A percentile compares a stretch with the other conserved stretches of the same genome.
phyloP scores from a whole-genome alignment of 1,140 invertebrate genomes.

The Euura lappo region DNA sequence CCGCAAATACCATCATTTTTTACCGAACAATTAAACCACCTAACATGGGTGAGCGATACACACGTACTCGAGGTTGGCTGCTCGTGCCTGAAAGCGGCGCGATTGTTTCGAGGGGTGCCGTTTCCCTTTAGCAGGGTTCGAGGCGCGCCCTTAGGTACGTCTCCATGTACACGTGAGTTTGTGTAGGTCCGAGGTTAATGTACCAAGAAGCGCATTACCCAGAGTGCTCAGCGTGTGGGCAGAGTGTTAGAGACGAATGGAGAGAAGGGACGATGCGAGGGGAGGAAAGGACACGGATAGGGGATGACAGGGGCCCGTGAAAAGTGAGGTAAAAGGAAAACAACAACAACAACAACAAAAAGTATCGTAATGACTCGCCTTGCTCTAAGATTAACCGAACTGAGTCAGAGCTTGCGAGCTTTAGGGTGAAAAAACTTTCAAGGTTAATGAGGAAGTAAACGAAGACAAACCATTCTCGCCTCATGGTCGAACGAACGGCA shows the following conservation, averaged over 20 bases:
- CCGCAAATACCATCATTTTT: too few relatives aligned
- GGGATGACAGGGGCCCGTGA: neutral
- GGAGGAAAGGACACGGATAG: neutral
- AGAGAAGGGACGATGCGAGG: slow-evolving; percentile 15
- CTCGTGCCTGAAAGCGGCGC: neutral
- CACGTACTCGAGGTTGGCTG: neutral
- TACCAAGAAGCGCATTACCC: slow-evolving; percentile 53
- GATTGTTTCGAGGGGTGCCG: slow-evolving; percentile 3
- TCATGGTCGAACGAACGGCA: too few relatives aligned
- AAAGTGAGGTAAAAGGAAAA: slow-evolving; percentile 13
- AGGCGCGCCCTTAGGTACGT: too few relatives aligned
- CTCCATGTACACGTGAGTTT: neutral
- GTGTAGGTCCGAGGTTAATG: slow-evolving; percentile 46
- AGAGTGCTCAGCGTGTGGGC: slow-evolving; percentile 39
- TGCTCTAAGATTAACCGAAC: neutral
- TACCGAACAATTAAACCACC: too few relatives aligned
- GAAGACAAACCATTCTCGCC: too few relatives aligned
- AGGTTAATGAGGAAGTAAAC: too few relatives aligned
- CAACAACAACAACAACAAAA: slow-evolving; percentile 19
- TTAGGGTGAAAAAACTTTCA: too few relatives aligned
- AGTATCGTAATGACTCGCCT: slow-evolving; percentile 28
- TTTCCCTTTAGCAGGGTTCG: neutral
- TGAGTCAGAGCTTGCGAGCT: neutral
- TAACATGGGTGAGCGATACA: too few relatives aligned
- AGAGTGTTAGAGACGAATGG: slow-evolving; percentile 34